A percentile compares a stretch with the other conserved stretches of the same genome.
phyloP scores from a whole-genome alignment of 2,888 invertebrate genomes.

The Tinea semifulvella region DNA sequence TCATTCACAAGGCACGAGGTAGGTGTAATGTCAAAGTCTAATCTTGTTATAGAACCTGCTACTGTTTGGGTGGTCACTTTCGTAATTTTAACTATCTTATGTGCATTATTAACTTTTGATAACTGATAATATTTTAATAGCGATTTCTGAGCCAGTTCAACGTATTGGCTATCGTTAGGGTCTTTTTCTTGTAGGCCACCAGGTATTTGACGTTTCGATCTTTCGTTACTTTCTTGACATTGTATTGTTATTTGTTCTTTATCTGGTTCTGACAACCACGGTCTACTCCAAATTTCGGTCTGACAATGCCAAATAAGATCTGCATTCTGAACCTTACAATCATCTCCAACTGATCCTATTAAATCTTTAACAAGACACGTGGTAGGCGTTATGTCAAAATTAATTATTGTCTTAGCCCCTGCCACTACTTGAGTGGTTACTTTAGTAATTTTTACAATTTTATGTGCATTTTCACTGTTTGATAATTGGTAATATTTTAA shows the following conservation, averaged over 20 bases:
- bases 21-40: constrained; percentile 28
- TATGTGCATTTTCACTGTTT: constrained; percentile 31
- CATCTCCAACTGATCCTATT: background rate
- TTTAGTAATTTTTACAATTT: constrained; percentile 26
- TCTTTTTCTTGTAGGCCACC: constrained; percentile 5
- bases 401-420: constrained; percentile 41
- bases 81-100: constrained; percentile 29
- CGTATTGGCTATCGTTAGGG: constrained; percentile 15
- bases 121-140: constrained; percentile 23
- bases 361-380: constrained; percentile 1
- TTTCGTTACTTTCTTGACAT: background rate
- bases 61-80: constrained; percentile 47
- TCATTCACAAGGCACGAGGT: background rate
- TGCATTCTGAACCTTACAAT: background rate
- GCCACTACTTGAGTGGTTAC: constrained; percentile 57
- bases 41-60: constrained; percentile 38
- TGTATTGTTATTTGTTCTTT: background rate
- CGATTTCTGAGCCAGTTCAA: constrained; percentile 20
- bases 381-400: constrained; percentile 8
- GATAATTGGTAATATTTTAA: constrained; percentile 8
- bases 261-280: constrained; percentile 5
- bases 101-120: constrained; percentile 21
- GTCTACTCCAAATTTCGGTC: constrained; percentile 9
- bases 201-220: background rate
- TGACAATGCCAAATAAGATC: background rate